A percentile compares a stretch with the other conserved stretches of the same genome.
phyloP scores from a whole-genome alignment of 2,888 invertebrate genomes.

The Listrodromus nycthemerus region DNA sequence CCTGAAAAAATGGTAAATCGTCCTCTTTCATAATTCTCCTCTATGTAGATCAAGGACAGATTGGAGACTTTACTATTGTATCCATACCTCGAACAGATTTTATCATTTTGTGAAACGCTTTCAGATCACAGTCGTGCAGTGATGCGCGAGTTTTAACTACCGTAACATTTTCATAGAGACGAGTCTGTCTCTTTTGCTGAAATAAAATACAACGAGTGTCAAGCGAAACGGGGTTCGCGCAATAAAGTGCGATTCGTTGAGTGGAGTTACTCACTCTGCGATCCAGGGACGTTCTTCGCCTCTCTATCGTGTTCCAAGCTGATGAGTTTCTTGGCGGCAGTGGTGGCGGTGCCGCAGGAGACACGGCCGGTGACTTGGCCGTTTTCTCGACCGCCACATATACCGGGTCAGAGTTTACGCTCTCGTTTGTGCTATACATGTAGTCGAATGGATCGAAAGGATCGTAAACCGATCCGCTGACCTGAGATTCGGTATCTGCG shows the following conservation, averaged over 20 bases:
- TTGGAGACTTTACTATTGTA: neutral
- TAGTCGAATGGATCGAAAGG: conserved; percentile 93
- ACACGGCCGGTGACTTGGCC: conserved; percentile 85
- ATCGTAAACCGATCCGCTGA: conserved; percentile 89
- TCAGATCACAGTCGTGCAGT: conserved; percentile 91
- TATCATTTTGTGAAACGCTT: conserved; percentile 93
- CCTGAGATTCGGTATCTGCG: conserved; percentile 85
- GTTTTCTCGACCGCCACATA: conserved; percentile 89
- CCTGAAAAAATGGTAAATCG: conserved; percentile 83
- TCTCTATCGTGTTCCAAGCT: conserved; percentile 85
- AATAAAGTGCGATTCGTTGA: conserved; percentile 15
- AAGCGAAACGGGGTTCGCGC: neutral
- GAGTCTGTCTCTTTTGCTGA: conserved; percentile 86
- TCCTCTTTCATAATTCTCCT: neutral
- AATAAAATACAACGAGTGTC: conserved; percentile 51
- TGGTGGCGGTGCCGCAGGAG: conserved; percentile 87
- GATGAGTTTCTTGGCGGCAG: conserved; percentile 87
- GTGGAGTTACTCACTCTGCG: conserved; percentile 77
- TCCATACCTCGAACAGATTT: conserved; percentile 90
- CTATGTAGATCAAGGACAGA: neutral
- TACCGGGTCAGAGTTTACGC: conserved; percentile 88
- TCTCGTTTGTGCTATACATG: conserved; percentile 89
- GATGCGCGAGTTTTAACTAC: conserved; percentile 88
- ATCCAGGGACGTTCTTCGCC: conserved; percentile 83
- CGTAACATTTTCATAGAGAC: conserved; percentile 90